These are phyloP conservation scores for Scopus umbretta DNA, from an alignment of 2,113 vertebrate genomes.

Conservation along the genomic window DNA sequence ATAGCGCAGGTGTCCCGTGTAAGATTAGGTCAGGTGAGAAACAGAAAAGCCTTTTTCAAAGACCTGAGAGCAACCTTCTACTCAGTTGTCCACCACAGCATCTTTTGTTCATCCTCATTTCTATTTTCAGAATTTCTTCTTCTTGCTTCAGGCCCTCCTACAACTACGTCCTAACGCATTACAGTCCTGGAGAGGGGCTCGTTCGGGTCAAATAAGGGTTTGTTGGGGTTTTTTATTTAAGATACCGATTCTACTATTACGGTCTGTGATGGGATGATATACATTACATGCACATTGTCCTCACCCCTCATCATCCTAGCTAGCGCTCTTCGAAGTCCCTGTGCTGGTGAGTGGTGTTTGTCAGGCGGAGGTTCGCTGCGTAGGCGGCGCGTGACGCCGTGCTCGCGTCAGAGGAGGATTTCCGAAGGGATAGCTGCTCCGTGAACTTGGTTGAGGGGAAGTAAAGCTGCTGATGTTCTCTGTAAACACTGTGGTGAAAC, in stretches of 20 bases:
- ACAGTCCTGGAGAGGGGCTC: not conserved
- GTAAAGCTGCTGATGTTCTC: not conserved
- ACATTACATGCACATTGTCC: not conserved
- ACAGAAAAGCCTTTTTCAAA: not conserved
- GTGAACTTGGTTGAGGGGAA: not conserved
- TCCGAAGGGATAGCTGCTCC: not conserved
- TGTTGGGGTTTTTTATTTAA: not conserved
- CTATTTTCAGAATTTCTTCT: not conserved
- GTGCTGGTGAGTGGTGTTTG: not conserved
- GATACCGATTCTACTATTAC: not conserved
- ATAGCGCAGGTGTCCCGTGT: not conserved
- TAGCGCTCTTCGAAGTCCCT: fast-evolving
- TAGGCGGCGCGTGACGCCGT: fast-evolving
- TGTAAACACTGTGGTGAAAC: fast-evolving
- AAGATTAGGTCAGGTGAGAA: not conserved
- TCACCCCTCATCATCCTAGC: not conserved
- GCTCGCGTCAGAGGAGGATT: not conserved
- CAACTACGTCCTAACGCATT: fast-evolving
- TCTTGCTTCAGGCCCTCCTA: not conserved
- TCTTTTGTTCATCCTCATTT: not conserved
- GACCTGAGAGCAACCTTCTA: not conserved
- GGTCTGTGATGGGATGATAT: not conserved
- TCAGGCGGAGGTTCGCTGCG: not conserved
- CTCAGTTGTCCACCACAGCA: not conserved
- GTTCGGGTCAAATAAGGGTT: not conserved